These are phyloP conservation scores for Sebastes schlegelii DNA, from an alignment of 2,113 vertebrate genomes.

Conservation along the genomic window DNA sequence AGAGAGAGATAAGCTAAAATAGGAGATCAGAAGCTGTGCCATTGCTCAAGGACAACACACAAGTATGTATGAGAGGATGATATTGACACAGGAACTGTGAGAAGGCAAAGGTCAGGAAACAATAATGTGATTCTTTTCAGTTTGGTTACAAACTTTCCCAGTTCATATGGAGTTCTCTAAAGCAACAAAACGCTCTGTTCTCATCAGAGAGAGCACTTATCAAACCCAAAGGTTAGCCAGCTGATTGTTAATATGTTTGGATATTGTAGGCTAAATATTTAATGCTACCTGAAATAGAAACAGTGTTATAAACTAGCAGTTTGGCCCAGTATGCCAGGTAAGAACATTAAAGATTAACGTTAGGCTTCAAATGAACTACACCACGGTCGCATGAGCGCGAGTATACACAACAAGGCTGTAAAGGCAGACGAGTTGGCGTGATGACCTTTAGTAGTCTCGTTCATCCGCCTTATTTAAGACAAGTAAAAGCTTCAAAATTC, in stretches of 20 bases:
- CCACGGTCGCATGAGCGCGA: too few species aligned
- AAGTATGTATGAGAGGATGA: not conserved
- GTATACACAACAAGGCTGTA: too few species aligned
- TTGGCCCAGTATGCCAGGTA: not conserved
- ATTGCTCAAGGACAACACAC: conserved; percentile 39
- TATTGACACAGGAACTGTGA: not conserved
- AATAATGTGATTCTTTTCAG: conserved; percentile 1
- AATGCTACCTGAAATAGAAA: not conserved
- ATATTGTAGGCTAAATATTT: not conserved
- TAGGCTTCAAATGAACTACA: too few species aligned
- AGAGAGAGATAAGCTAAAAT: conserved; percentile 48
- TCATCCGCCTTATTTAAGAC: too few species aligned
- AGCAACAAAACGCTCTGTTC: not conserved
- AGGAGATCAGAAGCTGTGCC: conserved; percentile 33
- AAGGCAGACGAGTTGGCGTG: too few species aligned
- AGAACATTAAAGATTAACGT: not conserved
- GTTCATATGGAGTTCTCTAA: not conserved
- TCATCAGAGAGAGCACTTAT: not conserved
- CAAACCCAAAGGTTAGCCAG: not conserved
- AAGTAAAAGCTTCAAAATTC: too few species aligned
- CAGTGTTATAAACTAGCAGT: not conserved
- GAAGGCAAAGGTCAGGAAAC: conserved; percentile 6
- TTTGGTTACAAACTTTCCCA: not conserved
- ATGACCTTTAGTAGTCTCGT: too few species aligned
- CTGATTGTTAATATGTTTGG: too few species aligned